phyloP scores from a whole-genome alignment of 2,113 vertebrate species.

The Lota lota region DNA sequence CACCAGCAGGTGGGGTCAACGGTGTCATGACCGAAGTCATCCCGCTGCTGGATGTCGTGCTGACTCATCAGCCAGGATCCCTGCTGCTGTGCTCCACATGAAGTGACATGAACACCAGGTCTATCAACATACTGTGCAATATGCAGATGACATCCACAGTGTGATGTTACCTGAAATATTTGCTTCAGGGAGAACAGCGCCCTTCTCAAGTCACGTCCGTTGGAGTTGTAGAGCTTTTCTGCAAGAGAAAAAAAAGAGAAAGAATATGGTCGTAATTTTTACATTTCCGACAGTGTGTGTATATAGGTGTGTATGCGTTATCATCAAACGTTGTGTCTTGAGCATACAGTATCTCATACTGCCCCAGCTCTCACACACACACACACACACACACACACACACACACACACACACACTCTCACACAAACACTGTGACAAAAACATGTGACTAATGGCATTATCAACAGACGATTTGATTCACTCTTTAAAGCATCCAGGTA shows the following conservation, averaged over 20 bases:
- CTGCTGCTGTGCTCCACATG: too few species aligned
- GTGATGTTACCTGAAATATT: conserved; percentile 87
- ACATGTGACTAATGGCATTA: neutral
- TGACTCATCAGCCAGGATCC: too few species aligned
- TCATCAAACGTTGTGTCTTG: conserved; percentile 6
- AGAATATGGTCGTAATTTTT: conserved; percentile 1
- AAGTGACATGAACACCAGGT: too few species aligned
- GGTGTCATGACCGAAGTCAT: too few species aligned
- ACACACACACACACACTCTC: neutral
- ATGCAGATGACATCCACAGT: neutral
- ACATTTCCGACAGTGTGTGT: conserved; percentile 7
- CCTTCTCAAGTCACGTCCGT: conserved; percentile 87
- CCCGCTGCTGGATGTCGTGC: too few species aligned
- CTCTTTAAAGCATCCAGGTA: too few species aligned
- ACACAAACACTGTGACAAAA: neutral
- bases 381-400: neutral
- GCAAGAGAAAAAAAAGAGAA: conserved; percentile 25
- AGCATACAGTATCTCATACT: neutral
- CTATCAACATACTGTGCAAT: too few species aligned
- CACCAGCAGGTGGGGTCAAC: too few species aligned
- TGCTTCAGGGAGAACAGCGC: conserved; percentile 97
- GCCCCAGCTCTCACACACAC: neutral
- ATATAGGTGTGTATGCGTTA: neutral
- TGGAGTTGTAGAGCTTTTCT: conserved; percentile 93
- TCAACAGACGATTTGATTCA: too few species aligned